Conservation (phyloP, 2,113 vertebrate species). For the Empidonax traillii region DNA sequence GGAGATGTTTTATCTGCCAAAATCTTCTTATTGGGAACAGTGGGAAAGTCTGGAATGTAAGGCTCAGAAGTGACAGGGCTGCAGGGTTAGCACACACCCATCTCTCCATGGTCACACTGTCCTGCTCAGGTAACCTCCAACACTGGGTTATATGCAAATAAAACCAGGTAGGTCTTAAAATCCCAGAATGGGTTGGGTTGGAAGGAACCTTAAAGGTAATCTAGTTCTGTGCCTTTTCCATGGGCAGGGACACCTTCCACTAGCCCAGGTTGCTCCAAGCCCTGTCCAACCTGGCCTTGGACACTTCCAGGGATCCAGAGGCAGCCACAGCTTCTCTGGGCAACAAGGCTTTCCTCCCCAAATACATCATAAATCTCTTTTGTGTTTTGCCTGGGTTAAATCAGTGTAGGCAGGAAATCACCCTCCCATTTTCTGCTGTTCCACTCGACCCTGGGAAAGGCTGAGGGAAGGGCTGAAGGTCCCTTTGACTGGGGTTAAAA, state of each 20-base stretch:
- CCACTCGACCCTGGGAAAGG: background rate
- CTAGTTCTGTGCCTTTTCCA: rapidly evolving
- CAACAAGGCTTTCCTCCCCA: background rate
- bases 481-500: background rate
- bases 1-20: background rate
- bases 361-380: background rate
- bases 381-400: background rate
- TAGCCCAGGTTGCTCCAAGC: background rate
- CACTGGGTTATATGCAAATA: rapidly evolving
- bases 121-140: background rate
- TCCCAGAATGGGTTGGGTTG: background rate
- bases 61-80: background rate
- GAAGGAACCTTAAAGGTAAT: background rate
- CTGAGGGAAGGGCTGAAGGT: background rate
- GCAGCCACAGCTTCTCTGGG: background rate
- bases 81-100: rapidly evolving
- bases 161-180: background rate
- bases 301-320: background rate
- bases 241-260: background rate
- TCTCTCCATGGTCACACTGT: background rate
- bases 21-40: background rate
- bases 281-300: rapidly evolving
- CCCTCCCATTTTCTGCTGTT: background rate
- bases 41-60: background rate
- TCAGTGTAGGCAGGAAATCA: background rate